Percentiles rank a stretch among this genome's conserved stretches.
These are phyloP conservation scores for Gobiocypris rarus DNA, from an alignment of 2,113 vertebrate species.

Conservation along the genomic window DNA sequence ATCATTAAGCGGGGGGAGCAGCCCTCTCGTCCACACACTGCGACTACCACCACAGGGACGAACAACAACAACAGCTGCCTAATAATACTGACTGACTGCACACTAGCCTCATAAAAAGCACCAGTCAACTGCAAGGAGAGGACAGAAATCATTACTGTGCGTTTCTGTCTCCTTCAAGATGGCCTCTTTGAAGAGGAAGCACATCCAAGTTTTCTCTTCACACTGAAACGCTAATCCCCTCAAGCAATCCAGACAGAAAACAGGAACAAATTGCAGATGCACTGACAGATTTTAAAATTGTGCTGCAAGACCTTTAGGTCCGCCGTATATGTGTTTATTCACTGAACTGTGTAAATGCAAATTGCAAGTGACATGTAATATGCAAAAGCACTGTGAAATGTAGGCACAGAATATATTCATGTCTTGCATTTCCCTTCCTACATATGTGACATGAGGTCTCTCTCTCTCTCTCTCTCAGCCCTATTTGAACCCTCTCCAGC, in stretches of 20 bases:
- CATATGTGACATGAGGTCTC: no score
- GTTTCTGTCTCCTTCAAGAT: slow-evolving; percentile 40
- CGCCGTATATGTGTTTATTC: neutral
- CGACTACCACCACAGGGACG: slow-evolving; percentile 52
- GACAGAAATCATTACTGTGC: slow-evolving; percentile 41
- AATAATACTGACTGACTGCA: slow-evolving; percentile 50
- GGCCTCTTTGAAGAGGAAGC: slow-evolving; percentile 33
- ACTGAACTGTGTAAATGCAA: neutral
- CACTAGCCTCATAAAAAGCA: slow-evolving; percentile 32
- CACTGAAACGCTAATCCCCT: neutral
- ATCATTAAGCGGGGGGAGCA: slow-evolving; percentile 68
- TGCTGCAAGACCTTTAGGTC: neutral
- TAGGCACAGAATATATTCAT: neutral
- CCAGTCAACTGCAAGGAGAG: slow-evolving; percentile 17
- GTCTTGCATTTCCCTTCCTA: neutral
- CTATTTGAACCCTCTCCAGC: no score
- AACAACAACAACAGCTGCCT: slow-evolving; percentile 61
- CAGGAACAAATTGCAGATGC: neutral
- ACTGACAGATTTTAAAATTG: slow-evolving; percentile 17
- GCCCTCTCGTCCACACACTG: slow-evolving; percentile 58
- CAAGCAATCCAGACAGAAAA: neutral
- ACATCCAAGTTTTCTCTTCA: neutral
- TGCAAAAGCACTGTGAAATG: neutral
- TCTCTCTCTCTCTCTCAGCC: no score
- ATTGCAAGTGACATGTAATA: neutral